These are phyloP conservation scores for Montifringilla adamsi DNA, from an alignment of 2,113 vertebrate genomes.

Conservation along the genomic window DNA sequence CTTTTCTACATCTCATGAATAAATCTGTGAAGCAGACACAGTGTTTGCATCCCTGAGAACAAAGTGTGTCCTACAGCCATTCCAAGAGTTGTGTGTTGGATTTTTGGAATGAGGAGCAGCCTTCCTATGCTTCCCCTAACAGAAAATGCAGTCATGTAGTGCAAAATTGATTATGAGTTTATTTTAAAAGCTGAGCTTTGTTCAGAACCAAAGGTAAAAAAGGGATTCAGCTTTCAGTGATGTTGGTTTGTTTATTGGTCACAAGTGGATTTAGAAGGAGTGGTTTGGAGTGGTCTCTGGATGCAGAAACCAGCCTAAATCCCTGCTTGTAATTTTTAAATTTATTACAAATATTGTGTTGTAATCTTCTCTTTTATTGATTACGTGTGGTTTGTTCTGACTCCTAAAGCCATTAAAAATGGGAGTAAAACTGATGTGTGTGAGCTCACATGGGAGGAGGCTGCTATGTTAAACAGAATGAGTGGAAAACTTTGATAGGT, in stretches of 20 bases:
- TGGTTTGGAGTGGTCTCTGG: background rate
- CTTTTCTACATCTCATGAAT: constrained; percentile 51
- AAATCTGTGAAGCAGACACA: background rate
- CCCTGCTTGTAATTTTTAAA: background rate
- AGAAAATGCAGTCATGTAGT: background rate
- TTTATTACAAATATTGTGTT: background rate
- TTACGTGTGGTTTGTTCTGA: background rate
- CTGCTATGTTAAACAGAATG: background rate
- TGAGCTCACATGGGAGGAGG: background rate
- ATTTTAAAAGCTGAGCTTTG: background rate
- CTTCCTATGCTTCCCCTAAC: background rate
- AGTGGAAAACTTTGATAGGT: background rate
- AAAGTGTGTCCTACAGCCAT: constrained; percentile 11
- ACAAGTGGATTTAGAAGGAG: background rate
- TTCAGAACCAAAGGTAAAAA: background rate
- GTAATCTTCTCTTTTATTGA: background rate
- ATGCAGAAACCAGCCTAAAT: background rate
- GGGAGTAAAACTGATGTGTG: background rate
- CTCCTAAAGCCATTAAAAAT: background rate
- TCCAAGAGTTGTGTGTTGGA: background rate
- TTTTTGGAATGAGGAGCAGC: background rate
- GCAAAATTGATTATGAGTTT: background rate
- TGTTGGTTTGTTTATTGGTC: background rate
- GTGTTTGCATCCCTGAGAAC: background rate
- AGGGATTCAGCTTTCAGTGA: background rate